phyloP scores from a whole-genome alignment of 2,797 vertebrate genomes.

The Halcyon chelicuti region DNA sequence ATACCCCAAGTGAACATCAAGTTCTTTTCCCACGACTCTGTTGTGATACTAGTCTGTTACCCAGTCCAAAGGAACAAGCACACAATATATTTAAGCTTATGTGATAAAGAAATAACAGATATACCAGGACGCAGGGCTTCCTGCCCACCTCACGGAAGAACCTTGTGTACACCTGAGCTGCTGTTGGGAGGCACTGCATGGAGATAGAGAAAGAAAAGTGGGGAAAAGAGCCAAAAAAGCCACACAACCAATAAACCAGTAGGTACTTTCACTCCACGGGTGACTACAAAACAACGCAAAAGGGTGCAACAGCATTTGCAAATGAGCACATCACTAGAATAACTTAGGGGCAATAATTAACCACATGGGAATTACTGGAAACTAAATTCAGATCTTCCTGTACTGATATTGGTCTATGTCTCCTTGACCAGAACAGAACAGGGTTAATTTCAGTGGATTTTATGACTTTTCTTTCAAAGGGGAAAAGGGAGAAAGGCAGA shows the following conservation, averaged over 20 bases:
- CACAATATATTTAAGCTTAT: background rate
- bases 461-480: background rate
- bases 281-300: background rate
- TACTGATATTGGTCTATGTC: background rate
- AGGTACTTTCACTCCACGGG: background rate
- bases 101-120: background rate
- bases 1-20: background rate
- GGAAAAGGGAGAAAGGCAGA: background rate
- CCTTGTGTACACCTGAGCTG: rapidly evolving
- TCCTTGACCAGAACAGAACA: background rate
- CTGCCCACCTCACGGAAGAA: background rate
- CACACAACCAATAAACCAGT: background rate
- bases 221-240: background rate
- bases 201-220: background rate
- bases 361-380: background rate
- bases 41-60: background rate
- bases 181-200: background rate
- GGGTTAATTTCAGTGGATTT: background rate
- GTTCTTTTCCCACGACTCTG: background rate
- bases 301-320: background rate
- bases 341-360: background rate
- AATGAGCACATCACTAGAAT: background rate
- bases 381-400: background rate
- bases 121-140: background rate
- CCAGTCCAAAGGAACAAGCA: background rate